These are phyloP conservation scores for Hypotaenidia philippensis DNA, from an alignment of 2,797 vertebrate genomes.

Conservation along the genomic window DNA sequence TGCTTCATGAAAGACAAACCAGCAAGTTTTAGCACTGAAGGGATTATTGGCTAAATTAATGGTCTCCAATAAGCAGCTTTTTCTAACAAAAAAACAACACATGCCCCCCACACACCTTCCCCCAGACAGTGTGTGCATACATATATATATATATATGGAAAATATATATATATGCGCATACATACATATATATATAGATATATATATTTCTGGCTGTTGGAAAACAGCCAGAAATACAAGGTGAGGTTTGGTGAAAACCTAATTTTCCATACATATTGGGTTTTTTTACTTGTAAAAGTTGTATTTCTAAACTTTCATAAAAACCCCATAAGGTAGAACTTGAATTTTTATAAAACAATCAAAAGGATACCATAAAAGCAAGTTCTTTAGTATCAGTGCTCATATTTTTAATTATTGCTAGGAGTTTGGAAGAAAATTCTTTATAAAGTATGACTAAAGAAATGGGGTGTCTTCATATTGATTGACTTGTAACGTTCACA, in stretches of 20 bases:
- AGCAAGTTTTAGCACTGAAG: background rate
- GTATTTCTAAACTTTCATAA: background rate
- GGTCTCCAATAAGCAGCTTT: background rate
- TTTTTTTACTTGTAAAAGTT: background rate
- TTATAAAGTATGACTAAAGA: background rate
- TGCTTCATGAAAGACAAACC: background rate
- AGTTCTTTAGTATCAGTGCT: background rate
- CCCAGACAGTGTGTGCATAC: too few relatives aligned
- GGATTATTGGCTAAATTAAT: background rate
- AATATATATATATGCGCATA: too few relatives aligned
- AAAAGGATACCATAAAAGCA: fast-evolving
- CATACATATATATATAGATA: too few relatives aligned
- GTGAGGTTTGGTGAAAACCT: background rate
- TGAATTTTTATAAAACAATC: background rate
- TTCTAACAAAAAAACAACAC: too few relatives aligned
- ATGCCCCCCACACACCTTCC: too few relatives aligned
- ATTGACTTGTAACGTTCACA: background rate
- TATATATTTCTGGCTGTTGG: background rate
- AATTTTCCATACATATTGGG: background rate
- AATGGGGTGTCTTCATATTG: background rate
- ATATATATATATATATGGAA: too few relatives aligned
- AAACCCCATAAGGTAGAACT: background rate
- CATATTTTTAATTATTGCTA: background rate
- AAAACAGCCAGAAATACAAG: background rate
- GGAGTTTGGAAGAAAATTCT: background rate